Percentiles rank a stretch among this genome's conserved stretches.
Conservation (phyloP, 92 coral and sea anemone species). For the Heliopora coerulea region DNA sequence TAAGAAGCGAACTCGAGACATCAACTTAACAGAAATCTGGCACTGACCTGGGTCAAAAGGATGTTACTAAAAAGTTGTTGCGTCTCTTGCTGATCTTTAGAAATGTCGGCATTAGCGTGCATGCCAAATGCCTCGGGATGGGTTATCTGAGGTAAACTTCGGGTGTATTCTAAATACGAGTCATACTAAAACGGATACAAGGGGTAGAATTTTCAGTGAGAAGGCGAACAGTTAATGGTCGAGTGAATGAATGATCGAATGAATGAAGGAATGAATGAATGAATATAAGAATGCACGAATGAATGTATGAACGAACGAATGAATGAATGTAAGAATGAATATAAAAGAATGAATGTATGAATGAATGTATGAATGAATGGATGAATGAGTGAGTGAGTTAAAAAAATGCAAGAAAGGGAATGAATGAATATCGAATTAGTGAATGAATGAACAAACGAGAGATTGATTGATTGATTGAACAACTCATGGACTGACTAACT, state of each 20-base stretch:
- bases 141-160: constrained; percentile 76
- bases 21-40: too few species aligned
- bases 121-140: constrained; percentile 98
- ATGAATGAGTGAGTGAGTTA: neutral
- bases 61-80: constrained; percentile 78
- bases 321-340: neutral
- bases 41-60: constrained; percentile 69
- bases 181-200: constrained; percentile 52
- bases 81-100: constrained; percentile 96
- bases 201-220: neutral
- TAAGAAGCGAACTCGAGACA: too few species aligned
- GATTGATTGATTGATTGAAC: too few species aligned
- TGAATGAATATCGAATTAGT: too few species aligned
- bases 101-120: constrained; percentile 99
- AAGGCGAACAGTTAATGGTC: neutral
- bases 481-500: too few species aligned
- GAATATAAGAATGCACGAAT: neutral
- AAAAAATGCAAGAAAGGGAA: neutral
- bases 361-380: too few species aligned
- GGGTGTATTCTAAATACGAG: constrained; percentile 85
- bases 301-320: neutral
- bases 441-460: too few species aligned
- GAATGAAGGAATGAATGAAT: neutral
- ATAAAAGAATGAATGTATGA: neutral
- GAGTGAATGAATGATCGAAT: neutral